Evolutionary conservation across 2,888 invertebrate species (phyloP).

Genomic region (Heliconius charithonia): DNA sequence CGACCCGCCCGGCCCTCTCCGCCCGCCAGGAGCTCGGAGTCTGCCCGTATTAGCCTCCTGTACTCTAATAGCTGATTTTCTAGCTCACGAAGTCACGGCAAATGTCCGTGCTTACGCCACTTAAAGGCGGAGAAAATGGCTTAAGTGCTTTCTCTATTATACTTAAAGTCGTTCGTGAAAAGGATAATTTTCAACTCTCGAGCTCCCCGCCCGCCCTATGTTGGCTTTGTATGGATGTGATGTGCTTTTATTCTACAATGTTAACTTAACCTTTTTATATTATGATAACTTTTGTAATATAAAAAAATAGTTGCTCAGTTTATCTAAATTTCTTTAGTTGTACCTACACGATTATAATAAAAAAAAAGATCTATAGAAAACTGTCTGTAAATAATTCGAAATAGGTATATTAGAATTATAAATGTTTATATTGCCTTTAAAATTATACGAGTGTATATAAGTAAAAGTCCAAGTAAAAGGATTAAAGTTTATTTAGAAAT

Average conservation of each 20-base stretch:
- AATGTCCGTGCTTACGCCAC: constrained; percentile 82
- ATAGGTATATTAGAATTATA: background rate
- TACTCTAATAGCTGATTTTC: constrained; percentile 81
- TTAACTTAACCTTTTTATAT: background rate
- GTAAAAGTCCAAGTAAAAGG: background rate
- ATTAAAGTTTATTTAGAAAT: background rate
- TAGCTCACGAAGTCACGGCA: constrained; percentile 80
- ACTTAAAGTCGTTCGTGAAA: constrained; percentile 83
- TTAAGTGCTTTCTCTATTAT: constrained; percentile 85
- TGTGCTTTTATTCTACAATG: constrained; percentile 6
- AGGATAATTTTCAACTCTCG: constrained; percentile 84
- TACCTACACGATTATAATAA: background rate
- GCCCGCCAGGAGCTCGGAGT: constrained; percentile 58
- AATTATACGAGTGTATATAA: background rate
- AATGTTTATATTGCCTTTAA: background rate
- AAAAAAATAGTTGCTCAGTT: background rate
- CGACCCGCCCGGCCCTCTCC: constrained; percentile 61
- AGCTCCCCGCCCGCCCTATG: constrained; percentile 66
- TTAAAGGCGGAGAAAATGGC: constrained; percentile 84
- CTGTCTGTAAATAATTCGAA: background rate
- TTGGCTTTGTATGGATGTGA: constrained; percentile 62
- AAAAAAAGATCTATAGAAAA: background rate
- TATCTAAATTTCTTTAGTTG: background rate
- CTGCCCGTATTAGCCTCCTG: constrained; percentile 68
- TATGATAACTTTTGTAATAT: background rate